Base-by-base conservation (phyloP, 53 echinoderm and acorn worm species). In the Zoroaster sp. region DNA sequence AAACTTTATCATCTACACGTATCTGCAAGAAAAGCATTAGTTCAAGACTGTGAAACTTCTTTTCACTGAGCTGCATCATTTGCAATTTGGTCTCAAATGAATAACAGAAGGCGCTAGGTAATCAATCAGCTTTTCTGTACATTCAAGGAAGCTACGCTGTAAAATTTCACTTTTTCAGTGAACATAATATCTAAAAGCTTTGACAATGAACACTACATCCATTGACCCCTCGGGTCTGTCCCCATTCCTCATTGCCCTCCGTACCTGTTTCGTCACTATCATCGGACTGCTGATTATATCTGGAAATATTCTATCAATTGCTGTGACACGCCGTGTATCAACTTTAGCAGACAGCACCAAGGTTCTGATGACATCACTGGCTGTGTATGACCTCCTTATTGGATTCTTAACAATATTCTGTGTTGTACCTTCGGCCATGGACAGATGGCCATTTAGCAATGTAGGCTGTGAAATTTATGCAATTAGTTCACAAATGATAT, bases 321-420 rank as follows among this genome's bases (percentile, higher is more conserved):
- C 41, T 1, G 80, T 80, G 80, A 65, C 80, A 28, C 66, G 66
- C 14, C 65, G 80, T 17, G 66, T 80, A 5, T 12, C 80, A 9
- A 40, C 39, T 28, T 65, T 80, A 28, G 65, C 80, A 2, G 80
- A 78, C 39, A 78, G 78, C 78, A 78, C 78, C 36, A 78, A 78
- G 36, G 40, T 78, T 54, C 78, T 78, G 31, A 80, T 80, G 80
- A 80, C 40, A 4, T n/a, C 80, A 40, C 66, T 80, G 41, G 80
- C 80, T 40, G 42, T 35, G 41, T 80, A 12, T 21, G 80, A 80
- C 66, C 31, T 80, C 8, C 66, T 80, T 4, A 6, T 80, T 40
- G 80, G 80, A 7, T 1, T 66, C 15, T 3, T 25, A 28, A 14
- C 30, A 1, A 20, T 40, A 1, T 5, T 41, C 1, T 10, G 1